A percentile compares a stretch with the other conserved stretches of the same genome.
phyloP scores from a whole-genome alignment of 2,797 vertebrate species.

The Pangasius larnaudii region DNA sequence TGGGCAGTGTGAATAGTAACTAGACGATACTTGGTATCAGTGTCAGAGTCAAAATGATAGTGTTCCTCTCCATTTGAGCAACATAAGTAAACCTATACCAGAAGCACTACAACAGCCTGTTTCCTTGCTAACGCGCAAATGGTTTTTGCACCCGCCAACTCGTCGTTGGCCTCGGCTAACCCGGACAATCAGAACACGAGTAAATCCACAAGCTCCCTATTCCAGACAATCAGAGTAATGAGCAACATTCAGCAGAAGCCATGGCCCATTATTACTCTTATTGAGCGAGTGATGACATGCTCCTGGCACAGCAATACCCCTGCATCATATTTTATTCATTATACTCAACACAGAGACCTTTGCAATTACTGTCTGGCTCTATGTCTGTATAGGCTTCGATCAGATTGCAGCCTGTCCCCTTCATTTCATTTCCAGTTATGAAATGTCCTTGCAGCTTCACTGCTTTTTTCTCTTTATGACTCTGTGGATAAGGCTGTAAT shows the following conservation, averaged over 20 bases:
- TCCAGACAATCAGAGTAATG: conserved; percentile 62
- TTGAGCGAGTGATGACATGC: conserved; percentile 61
- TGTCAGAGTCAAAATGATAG: background rate
- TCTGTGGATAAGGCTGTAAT: background rate
- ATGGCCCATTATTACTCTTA: conserved; percentile 68
- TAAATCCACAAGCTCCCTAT: conserved; percentile 55
- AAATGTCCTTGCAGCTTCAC: conserved; percentile 22
- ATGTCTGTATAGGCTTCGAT: conserved; percentile 45
- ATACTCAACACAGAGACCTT: conserved; percentile 67
- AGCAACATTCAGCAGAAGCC: conserved; percentile 63
- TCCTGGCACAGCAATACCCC: conserved; percentile 67
- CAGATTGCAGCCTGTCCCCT: conserved; percentile 26
- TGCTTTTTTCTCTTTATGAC: conserved; percentile 8
- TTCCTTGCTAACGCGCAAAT: conserved; percentile 26
- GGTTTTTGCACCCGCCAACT: conserved; percentile 18
- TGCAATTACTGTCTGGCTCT: conserved; percentile 65
- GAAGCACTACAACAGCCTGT: background rate
- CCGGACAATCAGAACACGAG: conserved; percentile 52
- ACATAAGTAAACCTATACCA: background rate
- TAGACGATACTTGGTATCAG: background rate
- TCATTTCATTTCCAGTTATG: conserved; percentile 34
- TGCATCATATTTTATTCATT: conserved; percentile 77
- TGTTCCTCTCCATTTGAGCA: background rate
- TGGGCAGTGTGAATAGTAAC: background rate
- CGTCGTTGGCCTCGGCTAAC: conserved; percentile 25